phyloP scores from a whole-genome alignment of 2,113 vertebrate species.

The Hippocampus zosterae region DNA sequence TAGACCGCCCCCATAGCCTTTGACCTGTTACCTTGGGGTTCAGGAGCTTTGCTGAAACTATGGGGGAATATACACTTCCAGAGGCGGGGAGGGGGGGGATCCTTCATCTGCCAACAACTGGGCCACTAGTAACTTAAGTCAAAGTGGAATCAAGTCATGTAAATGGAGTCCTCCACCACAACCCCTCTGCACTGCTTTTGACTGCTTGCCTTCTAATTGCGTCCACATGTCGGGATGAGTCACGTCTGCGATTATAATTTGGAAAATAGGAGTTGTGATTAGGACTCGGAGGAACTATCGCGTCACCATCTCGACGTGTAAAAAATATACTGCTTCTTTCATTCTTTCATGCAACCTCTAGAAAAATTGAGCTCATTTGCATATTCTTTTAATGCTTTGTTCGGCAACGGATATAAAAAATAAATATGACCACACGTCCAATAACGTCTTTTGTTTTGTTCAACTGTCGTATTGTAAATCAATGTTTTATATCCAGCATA shows the following conservation, averaged over 20 bases:
- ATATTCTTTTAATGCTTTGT: not conserved
- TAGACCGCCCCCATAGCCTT: too few species aligned
- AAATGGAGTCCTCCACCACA: not conserved
- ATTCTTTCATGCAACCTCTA: slow-evolving; percentile 47
- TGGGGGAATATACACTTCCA: too few species aligned
- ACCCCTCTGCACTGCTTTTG: not conserved
- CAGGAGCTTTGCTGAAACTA: too few species aligned
- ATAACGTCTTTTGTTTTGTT: not conserved
- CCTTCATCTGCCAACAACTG: not conserved
- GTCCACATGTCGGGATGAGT: not conserved
- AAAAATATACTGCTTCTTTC: slow-evolving; percentile 50
- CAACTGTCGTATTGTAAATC: too few species aligned
- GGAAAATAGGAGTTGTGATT: slow-evolving; percentile 13
- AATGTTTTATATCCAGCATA: too few species aligned
- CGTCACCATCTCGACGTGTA: not conserved
- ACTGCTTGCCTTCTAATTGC: not conserved
- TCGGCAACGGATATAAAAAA: not conserved
- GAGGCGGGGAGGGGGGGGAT: too few species aligned
- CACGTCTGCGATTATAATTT: not conserved
- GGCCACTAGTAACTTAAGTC: not conserved
- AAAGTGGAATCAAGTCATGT: not conserved
- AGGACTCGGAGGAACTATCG: not conserved
- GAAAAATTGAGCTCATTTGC: not conserved
- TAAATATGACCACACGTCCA: not conserved
- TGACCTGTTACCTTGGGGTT: too few species aligned